Evolutionary conservation across 2,797 vertebrate genomes (phyloP).

Genomic region (Acrossocheilus fasciatus): DNA sequence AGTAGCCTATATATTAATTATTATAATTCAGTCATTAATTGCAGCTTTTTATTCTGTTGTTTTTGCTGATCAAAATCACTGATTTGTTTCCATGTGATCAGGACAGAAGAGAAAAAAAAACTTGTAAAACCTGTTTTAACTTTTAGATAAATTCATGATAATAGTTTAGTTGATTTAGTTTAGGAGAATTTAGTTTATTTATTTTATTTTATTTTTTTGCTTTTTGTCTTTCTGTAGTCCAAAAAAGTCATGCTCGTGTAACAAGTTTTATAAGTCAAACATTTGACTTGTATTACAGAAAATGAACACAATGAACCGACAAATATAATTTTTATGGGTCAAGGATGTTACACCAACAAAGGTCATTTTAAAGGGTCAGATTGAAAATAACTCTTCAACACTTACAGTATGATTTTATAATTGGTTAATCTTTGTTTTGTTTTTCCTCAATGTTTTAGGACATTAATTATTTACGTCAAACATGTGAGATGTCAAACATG

Average conservation of each 20-base stretch:
- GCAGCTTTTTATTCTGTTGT: no score
- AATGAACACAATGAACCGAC: neutral
- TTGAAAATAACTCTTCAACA: neutral
- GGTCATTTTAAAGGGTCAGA: neutral
- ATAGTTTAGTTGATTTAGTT: neutral
- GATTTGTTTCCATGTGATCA: no score
- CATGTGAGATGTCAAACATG: neutral
- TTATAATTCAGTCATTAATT: no score
- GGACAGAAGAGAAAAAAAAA: no score
- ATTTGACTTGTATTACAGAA: neutral
- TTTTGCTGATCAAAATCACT: no score
- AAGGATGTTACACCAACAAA: neutral
- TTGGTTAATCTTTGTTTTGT: slow-evolving; percentile 1
- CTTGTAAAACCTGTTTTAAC: neutral
- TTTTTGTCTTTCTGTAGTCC: neutral
- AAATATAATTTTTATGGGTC: neutral
- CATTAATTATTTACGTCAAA: slow-evolving; percentile 25
- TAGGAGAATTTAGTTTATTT: neutral
- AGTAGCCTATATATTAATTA: no score
- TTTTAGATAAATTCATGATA: neutral
- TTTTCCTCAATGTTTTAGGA: neutral
- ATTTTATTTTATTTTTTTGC: no score
- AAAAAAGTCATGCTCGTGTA: neutral
- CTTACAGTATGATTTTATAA: neutral
- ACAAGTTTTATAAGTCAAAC: neutral